Evolutionary conservation across 1,140 invertebrate species (phyloP), one percentile per base, ranked within the genome.

Genomic region (Trichonephila clavipes): DNA sequence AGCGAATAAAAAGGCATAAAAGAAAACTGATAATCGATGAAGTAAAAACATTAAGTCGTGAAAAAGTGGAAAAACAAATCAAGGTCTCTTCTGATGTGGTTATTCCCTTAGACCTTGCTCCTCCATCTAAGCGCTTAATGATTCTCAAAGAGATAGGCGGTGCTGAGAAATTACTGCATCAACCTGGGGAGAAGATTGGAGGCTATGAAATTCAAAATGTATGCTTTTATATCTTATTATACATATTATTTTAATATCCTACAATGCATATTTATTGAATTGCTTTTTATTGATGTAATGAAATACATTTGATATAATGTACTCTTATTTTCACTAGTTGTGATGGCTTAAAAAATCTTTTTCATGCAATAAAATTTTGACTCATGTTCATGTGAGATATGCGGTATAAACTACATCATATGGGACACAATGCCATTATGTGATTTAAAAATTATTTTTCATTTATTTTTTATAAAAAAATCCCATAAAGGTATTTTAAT

Each of bases 11-110:
- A 2, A 99, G 98, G 96, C 97, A 98, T 88, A 93, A 95, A 62
- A 92, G 96, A 86, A 99, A 99, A 96, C 97, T 99, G 81, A 99
- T 99, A 95, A 98, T 99, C 18, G 99, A 99, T 96, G 99, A 99
- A 96, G 98, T 99, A 14, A 99, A 99, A 96, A 99, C 99, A 96
- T 99, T 99, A 95, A 98, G 98, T n/a, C 99, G 99, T 62, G 99
- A 99, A 96, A 99, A 99, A 96, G 99, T 99, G 99, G 99, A 99
- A 95, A 97, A 98, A 58, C 99, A 99, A 95, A 96, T 99, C 77
- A 98, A 98, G 1, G 99, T 99, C 95, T 99, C 99, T 0, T 98
- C 97, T 82, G 99, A 99, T 96, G 99, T 99, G 95, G 97, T 99
- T 1, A 99, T 98, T 0, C 99, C 98, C 0, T 96, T 99, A 58